phyloP scores from a whole-genome alignment of 2,113 vertebrate genomes.

The Dipodomys spectabilis region DNA sequence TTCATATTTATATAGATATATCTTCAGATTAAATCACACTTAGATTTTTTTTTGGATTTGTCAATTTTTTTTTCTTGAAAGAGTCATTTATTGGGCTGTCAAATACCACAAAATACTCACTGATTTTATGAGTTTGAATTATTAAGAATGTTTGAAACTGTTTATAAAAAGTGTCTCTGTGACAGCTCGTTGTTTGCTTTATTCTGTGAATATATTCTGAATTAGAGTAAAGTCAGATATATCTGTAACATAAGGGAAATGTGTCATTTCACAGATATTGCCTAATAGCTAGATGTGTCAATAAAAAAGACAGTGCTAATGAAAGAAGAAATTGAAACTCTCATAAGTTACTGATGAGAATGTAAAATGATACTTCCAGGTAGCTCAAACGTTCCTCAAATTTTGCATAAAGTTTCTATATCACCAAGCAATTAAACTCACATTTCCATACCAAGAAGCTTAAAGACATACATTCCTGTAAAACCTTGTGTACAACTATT shows the following conservation, averaged over 20 bases:
- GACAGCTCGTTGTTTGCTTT: background rate
- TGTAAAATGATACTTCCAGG: background rate
- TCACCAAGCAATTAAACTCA: background rate
- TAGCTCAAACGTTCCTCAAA: background rate
- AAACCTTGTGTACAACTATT: background rate
- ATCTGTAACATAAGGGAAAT: background rate
- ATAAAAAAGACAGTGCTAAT: background rate
- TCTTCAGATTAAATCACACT: background rate
- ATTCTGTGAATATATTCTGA: background rate
- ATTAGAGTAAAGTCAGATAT: background rate
- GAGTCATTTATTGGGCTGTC: background rate
- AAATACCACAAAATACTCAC: conserved; percentile 13
- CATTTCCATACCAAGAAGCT: background rate
- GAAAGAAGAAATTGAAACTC: background rate
- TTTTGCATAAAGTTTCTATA: background rate
- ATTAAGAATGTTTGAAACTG: background rate
- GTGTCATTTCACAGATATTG: background rate
- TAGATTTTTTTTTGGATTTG: background rate
- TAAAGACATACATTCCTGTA: background rate
- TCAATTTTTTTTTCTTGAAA: background rate
- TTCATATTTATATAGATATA: background rate
- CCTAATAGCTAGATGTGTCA: background rate
- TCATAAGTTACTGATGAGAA: background rate
- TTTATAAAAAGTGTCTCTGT: background rate
- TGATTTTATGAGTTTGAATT: background rate